Base-by-base conservation (phyloP, 2,888 invertebrate species). In the Epinotia nisella region DNA sequence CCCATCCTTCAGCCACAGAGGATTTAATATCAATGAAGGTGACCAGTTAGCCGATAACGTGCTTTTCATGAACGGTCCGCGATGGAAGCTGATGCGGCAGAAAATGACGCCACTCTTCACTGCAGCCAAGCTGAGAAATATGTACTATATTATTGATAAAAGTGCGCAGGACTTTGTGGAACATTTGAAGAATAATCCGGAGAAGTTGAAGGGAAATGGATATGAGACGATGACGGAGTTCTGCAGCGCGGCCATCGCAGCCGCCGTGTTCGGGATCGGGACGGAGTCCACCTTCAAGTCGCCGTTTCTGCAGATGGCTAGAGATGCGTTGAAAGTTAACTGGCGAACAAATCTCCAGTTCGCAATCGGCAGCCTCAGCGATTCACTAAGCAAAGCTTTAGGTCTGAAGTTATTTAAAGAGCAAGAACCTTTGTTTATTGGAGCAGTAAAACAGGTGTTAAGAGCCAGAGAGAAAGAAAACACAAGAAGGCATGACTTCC, bases 211-310 rank as follows among this genome's bases (percentile, higher is more conserved):
- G 5, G 77, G 76, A 4, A 76, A 84, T 2, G 80, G 82, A 1
- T 81, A 79, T 39, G 78, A 84, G 1, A 80, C 81, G 0, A 62
- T 86, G n/a, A 79, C 78, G 2, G 78, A 80, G 15, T 88, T 82
- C 75, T 84, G 85, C 60, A 78, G 83, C 61, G 87, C 87, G 1
- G 84, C 87, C 4, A 85, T 91, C 5, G 83, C 83, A 0, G 87
- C 87, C 0, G 82, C 89, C 1, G 87, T 91, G 1, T 92, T 92
- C 73, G 93, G 93, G 0, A 83, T 93, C 3, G 85, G 83, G 10
- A 81, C 84, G 1, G 77, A 86, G 58, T 86, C 86, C 0, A 83
- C 84, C 0, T 87, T 88, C 61, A 84, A 92, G 35, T 92, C 83
- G 1, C 89, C 86, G 49, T 92, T 88, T 65, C 81, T 81, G 35